Base-by-base conservation (phyloP, 2,797 vertebrate genomes). In the Todus mexicanus region DNA sequence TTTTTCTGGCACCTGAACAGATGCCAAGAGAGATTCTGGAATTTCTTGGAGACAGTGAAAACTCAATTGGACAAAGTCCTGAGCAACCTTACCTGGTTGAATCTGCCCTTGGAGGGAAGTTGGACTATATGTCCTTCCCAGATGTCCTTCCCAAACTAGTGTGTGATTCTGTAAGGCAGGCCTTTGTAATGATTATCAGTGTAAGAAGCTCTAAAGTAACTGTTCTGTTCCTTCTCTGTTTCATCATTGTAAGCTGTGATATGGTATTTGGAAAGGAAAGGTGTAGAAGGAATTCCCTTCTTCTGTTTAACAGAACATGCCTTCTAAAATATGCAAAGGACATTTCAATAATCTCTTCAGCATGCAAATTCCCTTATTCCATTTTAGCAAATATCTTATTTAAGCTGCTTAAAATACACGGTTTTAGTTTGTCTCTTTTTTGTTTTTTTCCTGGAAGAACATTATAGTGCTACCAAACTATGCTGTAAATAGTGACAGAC, bases 401-500 rank as follows among this genome's bases (percentile, higher is more conserved):
- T 84, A 94, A 93, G 87, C 84, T 81, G 66, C 87, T 95, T 93
- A 78, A 89, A 95, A 92, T 91, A 25, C 77, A 84, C 84, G 70
- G 53, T 3, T 96, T 96, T 83, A 66, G 40, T 92, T 93, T 79
- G 56, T 69, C 68, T 93, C 38, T 89, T 93, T 93, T 89, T 93
- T 93, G 53, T 87, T 92, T 89, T 93, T 75, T 33, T 92, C 31
- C 84, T 84, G 59, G 59, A 61, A 94, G 84, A 94, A 72, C 17
- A 25, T 54, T 69, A 64, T 4, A 61, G 8, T 33, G 37, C 70
- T 92, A 48, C 29, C 63, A 83, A 92, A 85, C 77, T 73, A 5
- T 26, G 37, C 21, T 64, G 48, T 66, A 60, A 77, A 75, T 81
- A 84, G 68, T 83, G 66, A 78, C 26, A 87, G 90, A 61, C 4